Evolutionary conservation across 2,888 invertebrate species (phyloP).

Genomic region (Muscina levida): DNA sequence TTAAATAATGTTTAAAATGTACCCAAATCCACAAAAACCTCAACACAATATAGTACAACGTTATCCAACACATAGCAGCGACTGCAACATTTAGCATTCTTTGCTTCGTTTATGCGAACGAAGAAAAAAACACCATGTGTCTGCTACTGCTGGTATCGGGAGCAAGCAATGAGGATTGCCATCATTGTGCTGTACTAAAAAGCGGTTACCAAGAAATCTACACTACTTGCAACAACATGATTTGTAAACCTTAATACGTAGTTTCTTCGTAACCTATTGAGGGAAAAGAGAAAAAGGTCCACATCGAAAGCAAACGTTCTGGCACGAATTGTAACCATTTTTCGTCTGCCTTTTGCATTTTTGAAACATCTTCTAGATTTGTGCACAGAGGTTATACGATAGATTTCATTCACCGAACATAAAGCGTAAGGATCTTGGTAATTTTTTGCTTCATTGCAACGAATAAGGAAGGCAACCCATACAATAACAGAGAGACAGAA

Average conservation of each 20-base stretch:
- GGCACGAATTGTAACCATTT: slow-evolving; percentile 24
- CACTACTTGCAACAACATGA: slow-evolving; percentile 42
- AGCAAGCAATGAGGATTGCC: slow-evolving; percentile 5
- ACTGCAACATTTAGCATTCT: neutral
- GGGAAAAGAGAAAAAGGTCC: no score
- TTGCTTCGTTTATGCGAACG: neutral
- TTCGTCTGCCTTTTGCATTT: slow-evolving; percentile 49
- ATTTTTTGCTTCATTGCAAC: slow-evolving; percentile 59
- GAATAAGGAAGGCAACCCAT: slow-evolving; percentile 26
- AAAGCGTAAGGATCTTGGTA: slow-evolving; percentile 39
- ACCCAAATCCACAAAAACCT: slow-evolving; percentile 65
- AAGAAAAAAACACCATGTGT: neutral
- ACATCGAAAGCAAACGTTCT: no score
- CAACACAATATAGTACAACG: slow-evolving; percentile 35
- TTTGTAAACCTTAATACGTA: slow-evolving; percentile 49
- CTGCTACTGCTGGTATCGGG: neutral
- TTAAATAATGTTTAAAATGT: slow-evolving; percentile 67
- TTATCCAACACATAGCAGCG: neutral
- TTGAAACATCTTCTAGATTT: slow-evolving; percentile 49
- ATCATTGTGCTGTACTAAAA: neutral
- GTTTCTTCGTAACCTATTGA: neutral
- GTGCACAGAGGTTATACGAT: no score
- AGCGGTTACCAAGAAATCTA: slow-evolving; percentile 16
- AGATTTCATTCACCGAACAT: neutral
- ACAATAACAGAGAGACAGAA: neutral